These are phyloP conservation scores for Alethe castanea DNA, from an alignment of 2,113 vertebrate species.

Conservation along the genomic window DNA sequence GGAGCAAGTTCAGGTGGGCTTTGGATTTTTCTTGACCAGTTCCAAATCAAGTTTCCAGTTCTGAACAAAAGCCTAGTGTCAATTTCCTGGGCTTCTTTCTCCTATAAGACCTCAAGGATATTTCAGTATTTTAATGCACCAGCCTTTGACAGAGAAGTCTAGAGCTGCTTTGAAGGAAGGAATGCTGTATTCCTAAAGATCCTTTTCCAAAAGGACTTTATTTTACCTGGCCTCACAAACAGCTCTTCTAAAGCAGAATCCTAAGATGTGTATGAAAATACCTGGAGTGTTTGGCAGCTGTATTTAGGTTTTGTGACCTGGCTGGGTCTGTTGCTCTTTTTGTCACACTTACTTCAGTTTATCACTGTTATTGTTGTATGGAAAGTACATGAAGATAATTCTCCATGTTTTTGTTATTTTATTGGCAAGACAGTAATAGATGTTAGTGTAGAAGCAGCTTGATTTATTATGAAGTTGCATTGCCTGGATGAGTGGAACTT, in stretches of 20 bases:
- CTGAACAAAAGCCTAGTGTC: not conserved
- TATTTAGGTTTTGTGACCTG: not conserved
- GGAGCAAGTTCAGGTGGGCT: not conserved
- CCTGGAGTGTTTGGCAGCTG: not conserved
- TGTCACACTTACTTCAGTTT: not conserved
- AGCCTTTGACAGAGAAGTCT: not conserved
- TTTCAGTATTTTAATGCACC: not conserved
- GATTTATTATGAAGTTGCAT: not conserved
- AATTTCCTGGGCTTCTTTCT: not conserved
- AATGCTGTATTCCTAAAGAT: not conserved
- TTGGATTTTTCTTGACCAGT: not conserved
- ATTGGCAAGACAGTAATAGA: not conserved
- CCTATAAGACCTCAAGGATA: not conserved
- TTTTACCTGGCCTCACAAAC: not conserved
- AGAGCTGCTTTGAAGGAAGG: not conserved
- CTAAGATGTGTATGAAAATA: not conserved
- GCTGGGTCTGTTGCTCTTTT: not conserved
- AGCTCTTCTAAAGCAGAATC: not conserved
- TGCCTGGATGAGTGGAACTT: not conserved
- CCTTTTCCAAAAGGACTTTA: not conserved
- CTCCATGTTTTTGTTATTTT: not conserved
- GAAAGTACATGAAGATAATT: not conserved
- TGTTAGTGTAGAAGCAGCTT: not conserved
- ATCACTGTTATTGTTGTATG: not conserved
- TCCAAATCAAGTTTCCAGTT: not conserved